Evolutionary conservation across 2,797 vertebrate species (phyloP).

Genomic region (Phataginus tetradactyla): DNA sequence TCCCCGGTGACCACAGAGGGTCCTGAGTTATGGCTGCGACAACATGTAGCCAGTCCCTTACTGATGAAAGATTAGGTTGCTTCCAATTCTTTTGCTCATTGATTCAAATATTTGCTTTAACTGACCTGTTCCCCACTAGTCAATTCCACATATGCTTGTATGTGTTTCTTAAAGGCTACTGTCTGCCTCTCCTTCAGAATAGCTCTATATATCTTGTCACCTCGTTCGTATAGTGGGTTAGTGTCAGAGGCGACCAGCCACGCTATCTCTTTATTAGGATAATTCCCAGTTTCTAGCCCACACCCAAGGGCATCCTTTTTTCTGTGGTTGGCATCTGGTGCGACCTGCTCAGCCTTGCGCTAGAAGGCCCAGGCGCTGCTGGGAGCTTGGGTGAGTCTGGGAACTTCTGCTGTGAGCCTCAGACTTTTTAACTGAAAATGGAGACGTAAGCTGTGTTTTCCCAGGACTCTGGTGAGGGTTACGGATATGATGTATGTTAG

Average conservation of each 20-base stretch:
- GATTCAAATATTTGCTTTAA: too few relatives aligned
- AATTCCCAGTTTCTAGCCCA: not conserved
- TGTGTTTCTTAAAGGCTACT: not conserved
- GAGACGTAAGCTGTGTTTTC: too few relatives aligned
- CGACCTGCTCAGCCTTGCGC: too few relatives aligned
- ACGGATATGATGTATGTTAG: fast-evolving
- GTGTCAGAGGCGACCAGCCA: not conserved
- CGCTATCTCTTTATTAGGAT: fast-evolving
- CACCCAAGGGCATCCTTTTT: not conserved
- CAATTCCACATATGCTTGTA: too few relatives aligned
- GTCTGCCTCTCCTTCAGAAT: not conserved
- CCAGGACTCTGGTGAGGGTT: not conserved
- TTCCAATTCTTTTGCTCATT: too few relatives aligned
- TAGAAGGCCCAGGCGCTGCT: not conserved
- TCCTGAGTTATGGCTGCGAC: too few relatives aligned
- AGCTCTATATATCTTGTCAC: not conserved
- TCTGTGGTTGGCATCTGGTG: not conserved
- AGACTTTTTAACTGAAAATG: not conserved
- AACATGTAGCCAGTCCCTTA: too few relatives aligned
- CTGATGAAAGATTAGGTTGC: too few relatives aligned
- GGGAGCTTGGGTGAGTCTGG: fast-evolving
- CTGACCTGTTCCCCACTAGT: too few relatives aligned
- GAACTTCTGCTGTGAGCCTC: too few relatives aligned
- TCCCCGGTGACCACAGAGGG: too few relatives aligned
- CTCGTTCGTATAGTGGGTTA: not conserved